phyloP scores from a whole-genome alignment of 2,113 vertebrate species.

The Clarias magur region DNA sequence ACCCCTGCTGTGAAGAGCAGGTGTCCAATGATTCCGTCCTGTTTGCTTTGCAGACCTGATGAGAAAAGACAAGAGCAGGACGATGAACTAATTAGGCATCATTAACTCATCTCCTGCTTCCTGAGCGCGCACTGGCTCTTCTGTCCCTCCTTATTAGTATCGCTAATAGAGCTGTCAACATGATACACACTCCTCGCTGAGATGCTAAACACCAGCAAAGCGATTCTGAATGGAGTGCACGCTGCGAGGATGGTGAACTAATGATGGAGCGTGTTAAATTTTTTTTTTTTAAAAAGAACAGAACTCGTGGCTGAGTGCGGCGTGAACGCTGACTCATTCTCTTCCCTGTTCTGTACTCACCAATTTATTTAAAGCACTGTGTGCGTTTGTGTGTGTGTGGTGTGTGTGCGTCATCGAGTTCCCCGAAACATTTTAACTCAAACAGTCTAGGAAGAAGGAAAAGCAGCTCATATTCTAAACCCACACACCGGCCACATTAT shows the following conservation, averaged over 20 bases:
- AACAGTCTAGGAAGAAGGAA: neutral
- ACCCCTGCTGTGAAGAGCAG: neutral
- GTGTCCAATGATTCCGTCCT: neutral
- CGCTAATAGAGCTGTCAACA: slow-evolving; percentile 44
- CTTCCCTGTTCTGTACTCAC: neutral
- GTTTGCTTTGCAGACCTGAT: slow-evolving; percentile 11
- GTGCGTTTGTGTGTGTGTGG: neutral
- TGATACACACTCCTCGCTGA: slow-evolving; percentile 40
- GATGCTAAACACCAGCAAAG: neutral
- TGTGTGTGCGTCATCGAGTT: neutral
- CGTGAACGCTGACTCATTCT: neutral
- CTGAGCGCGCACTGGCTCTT: slow-evolving; percentile 58
- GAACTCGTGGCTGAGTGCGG: neutral
- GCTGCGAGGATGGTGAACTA: slow-evolving; percentile 3
- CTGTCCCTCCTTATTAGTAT: slow-evolving; percentile 64
- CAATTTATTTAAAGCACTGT: neutral
- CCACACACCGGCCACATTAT: no score
- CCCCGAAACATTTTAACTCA: neutral
- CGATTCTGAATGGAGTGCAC: neutral
- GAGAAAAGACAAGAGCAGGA: slow-evolving; percentile 17
- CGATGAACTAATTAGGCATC: slow-evolving; percentile 55
- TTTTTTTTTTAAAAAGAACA: no score
- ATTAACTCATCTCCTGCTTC: slow-evolving; percentile 70
- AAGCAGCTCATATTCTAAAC: neutral
- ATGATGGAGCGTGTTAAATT: neutral